These are phyloP conservation scores for Agrotis puta DNA, from an alignment of 2,888 invertebrate species.

Conservation along the genomic window DNA sequence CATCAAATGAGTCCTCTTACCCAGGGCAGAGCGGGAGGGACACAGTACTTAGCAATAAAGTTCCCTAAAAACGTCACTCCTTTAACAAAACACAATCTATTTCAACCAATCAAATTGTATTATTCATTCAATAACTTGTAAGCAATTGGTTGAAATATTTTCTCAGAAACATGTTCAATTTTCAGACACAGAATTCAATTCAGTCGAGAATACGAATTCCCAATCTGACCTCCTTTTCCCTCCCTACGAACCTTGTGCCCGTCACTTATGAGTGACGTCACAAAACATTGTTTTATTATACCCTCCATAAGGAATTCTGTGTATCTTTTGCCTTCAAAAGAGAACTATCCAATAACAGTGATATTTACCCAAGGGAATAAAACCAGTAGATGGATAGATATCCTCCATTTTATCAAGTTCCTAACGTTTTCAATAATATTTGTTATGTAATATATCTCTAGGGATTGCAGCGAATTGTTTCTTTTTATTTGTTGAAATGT, in stretches of 20 bases:
- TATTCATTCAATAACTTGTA: neutral
- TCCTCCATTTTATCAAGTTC: constrained; percentile 33
- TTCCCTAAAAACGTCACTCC: neutral
- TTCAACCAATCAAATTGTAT: neutral
- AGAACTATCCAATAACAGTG: constrained; percentile 44
- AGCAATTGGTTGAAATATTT: neutral
- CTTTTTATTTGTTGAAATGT: neutral
- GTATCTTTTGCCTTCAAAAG: constrained; percentile 38
- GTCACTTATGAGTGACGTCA: constrained; percentile 32
- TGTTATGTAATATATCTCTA: constrained; percentile 12
- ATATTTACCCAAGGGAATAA: constrained; percentile 34
- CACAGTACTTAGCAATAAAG: too few relatives aligned
- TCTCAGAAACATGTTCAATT: neutral
- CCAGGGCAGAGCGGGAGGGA: too few relatives aligned
- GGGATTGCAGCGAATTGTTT: constrained; percentile 15
- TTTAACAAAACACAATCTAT: neutral
- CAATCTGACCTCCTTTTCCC: constrained; percentile 17
- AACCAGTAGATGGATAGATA: constrained; percentile 30
- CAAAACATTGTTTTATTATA: constrained; percentile 49
- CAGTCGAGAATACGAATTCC: constrained; percentile 3
- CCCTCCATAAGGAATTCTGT: constrained; percentile 26
- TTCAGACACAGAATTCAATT: neutral
- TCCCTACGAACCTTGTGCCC: constrained; percentile 2
- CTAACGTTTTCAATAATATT: constrained; percentile 33
- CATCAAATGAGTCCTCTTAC: too few relatives aligned